These are phyloP conservation scores for Steinernema hermaphroditum DNA, from an alignment of 2,888 invertebrate species.

Conservation along the genomic window DNA sequence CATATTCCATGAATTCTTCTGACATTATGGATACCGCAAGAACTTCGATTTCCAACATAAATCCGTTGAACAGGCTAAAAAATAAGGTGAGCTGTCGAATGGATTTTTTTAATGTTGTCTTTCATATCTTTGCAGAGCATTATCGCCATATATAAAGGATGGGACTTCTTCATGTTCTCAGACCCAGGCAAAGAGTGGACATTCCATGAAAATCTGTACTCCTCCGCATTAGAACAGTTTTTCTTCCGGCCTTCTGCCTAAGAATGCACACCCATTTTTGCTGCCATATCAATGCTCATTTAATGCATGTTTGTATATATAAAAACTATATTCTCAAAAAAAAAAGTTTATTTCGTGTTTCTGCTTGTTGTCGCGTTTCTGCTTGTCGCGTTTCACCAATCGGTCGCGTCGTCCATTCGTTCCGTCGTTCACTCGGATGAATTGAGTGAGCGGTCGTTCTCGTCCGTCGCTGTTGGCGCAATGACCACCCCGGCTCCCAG, in stretches of 20 bases:
- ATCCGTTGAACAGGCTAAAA: slow-evolving; percentile 1
- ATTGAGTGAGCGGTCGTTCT: no score
- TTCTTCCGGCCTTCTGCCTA: slow-evolving; percentile 5
- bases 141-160: slow-evolving; percentile 14
- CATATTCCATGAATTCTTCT: background rate
- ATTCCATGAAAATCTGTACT: slow-evolving; percentile 21
- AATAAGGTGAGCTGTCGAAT: background rate
- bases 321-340: no score
- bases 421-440: no score
- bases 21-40: background rate
- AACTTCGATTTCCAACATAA: background rate
- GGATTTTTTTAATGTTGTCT: no score
- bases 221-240: slow-evolving; percentile 18
- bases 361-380: no score
- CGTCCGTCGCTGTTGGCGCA: no score
- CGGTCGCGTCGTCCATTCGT: no score
- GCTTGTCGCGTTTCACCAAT: no score
- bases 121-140: background rate
- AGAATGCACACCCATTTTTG: background rate
- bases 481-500: no score
- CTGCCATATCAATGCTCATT: no score
- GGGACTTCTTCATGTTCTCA: slow-evolving; percentile 24
- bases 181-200: slow-evolving; percentile 12
- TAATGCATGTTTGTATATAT: no score
- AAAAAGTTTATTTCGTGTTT: no score